Evolutionary conservation across 1,140 invertebrate species (phyloP), one percentile per base, ranked within the genome.

Genomic region (Helicoverpa armigera): DNA sequence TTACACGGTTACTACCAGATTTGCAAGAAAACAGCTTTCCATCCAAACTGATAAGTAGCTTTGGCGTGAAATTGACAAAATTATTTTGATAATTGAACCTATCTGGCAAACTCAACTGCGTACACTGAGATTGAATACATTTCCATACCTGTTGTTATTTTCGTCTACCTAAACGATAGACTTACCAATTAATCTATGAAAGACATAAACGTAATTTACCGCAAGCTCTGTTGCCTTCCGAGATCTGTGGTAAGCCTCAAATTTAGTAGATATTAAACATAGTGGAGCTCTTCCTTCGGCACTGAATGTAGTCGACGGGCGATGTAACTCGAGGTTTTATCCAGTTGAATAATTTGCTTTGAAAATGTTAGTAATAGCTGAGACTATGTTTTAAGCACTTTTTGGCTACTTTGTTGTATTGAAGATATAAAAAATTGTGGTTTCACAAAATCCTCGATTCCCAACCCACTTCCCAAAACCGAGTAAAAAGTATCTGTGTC

Each of bases 241-340:
- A 54, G 48, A 54, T 72, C n/a, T 63, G 79, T 31, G 31, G 58
- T 80, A 60, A 74, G 79, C 79, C 48, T 74, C 60, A 74, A 80
- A 80, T 80, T 80, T 80, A 80, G 67, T 74, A 58, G 79, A 74
- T 74, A 80, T 74, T 74, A 80, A 80, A 72, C 60, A 48, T 69
- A 74, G 58, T 53, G 69, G 18, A 74, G 74, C 50, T 31, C 50
- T 72, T 53, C 11, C 4, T 18, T 51, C 53, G 50, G 69, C 50
- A 72, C 35, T 11, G 53, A 72, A 54, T 53, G 13, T 12, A 69
- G 65, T 18, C 31, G 65, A 2, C 43, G 43, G 13, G 43, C 43
- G 65, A 69, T 51, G 5, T 10, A 48, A 67, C 4, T 43, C 9
- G 35, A 48, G 16, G 35, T 50, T 43, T 69, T 31, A 72, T 72